Evolutionary conservation across 2,113 vertebrate species (phyloP), one percentile per base, ranked within the genome.

Genomic region (Pollimyrus isidori): DNA sequence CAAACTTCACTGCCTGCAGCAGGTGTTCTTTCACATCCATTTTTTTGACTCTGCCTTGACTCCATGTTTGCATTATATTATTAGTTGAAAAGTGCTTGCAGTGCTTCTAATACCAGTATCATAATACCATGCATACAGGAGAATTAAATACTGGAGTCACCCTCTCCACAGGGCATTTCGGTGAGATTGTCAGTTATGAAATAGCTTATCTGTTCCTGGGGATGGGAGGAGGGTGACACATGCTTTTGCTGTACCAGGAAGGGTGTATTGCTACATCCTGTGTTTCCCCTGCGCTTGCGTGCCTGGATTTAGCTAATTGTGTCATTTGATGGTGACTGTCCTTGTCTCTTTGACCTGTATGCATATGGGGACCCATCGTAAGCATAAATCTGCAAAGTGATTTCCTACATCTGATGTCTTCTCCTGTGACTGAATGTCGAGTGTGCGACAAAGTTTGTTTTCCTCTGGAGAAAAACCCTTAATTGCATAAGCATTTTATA

Each of bases 401-500:
- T 84, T n/a, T n/a, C 17, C 42, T 23, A 23, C 46, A 21, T 49
- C 82, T 23, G 21, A 85, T 2, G 1, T 49, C 19, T 49, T 42
- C 73, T 80, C 17, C 73, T 39, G 15, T 80, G 73, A 80, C 42
- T 80, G 73, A 80, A 80, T 39, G 35, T 80, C 30, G 73, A 80
- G 73, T 80, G 35, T 80, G 73, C 35, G 73, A 80, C 46, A 80
- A 80, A 85, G 23, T 85, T 85, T 85, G 45, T 85, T 85, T 80
- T 80, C 73, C 73, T 80, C 73, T 80, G 73, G 73, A 42, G 73
- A 80, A 80, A 80, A 80, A 42, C 35, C 73, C 73, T 80, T 42
- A 80, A 80, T 80, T 80, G 73, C 73, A 42, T 80, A 80, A 80
- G 73, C 35, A 15, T 80, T 80, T 80, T 42, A 80, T 80, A 80